A percentile compares a stretch with the other conserved stretches of the same genome.
These are phyloP conservation scores for Spondyliosoma cantharus DNA, from an alignment of 2,797 vertebrate species.

Conservation along the genomic window DNA sequence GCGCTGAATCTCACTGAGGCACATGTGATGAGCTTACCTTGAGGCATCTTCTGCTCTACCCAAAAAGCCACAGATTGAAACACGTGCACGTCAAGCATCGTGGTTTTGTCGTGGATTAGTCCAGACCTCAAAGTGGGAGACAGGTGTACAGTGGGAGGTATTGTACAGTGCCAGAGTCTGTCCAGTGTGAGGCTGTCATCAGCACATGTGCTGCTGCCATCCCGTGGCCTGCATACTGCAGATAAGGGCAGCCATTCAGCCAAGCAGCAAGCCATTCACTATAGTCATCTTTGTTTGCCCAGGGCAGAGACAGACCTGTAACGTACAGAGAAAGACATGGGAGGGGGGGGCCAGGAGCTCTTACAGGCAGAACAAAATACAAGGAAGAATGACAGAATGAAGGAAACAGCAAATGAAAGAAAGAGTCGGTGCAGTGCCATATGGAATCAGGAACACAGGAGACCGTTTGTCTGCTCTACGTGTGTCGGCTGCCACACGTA, in stretches of 20 bases:
- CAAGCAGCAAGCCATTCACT: constrained; percentile 66
- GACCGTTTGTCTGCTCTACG: constrained; percentile 52
- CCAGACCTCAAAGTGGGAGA: constrained; percentile 42
- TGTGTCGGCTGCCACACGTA: constrained; percentile 55
- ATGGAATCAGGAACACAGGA: constrained; percentile 67
- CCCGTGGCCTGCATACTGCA: constrained; percentile 62
- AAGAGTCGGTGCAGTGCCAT: constrained; percentile 55
- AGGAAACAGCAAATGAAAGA: constrained; percentile 52
- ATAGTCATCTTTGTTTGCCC: constrained; percentile 76
- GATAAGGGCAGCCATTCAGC: constrained; percentile 79
- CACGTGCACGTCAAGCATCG: constrained; percentile 6
- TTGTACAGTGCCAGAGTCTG: constrained; percentile 67
- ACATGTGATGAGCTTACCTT: constrained; percentile 37
- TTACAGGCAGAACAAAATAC: constrained; percentile 59
- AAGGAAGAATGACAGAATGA: constrained; percentile 58
- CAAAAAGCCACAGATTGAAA: constrained; percentile 18
- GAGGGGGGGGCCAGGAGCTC: constrained; percentile 50
- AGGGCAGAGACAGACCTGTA: constrained; percentile 67
- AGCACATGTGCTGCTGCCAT: constrained; percentile 80
- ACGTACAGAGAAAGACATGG: constrained; percentile 64
- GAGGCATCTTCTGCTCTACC: neutral
- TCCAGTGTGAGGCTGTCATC: constrained; percentile 76
- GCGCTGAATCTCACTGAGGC: constrained; percentile 42
- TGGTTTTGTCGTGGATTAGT: constrained; percentile 42
- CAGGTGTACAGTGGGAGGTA: constrained; percentile 80